Evolutionary conservation across 2,797 vertebrate genomes (phyloP).

Genomic region (Bovichtus diacanthus): DNA sequence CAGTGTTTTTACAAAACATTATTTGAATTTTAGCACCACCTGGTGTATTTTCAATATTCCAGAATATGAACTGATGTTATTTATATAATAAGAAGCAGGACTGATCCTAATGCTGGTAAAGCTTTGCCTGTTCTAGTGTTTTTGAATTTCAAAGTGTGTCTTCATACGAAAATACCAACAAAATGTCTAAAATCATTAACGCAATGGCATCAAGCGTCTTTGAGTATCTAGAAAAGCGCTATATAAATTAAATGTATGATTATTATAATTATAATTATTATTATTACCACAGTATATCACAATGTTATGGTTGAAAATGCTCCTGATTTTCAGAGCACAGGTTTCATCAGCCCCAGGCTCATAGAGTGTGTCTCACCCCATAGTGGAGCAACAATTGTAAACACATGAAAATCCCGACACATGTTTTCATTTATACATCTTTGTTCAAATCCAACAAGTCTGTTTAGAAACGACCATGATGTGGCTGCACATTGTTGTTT

Average conservation of each 20-base stretch:
- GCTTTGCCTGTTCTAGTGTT: background rate
- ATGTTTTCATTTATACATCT: background rate
- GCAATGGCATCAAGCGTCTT: too few species aligned
- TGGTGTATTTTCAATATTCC: constrained; percentile 12
- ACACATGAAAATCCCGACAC: too few species aligned
- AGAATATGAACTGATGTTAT: background rate
- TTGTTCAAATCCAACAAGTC: background rate
- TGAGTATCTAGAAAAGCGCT: too few species aligned
- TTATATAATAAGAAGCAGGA: background rate
- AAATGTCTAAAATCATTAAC: background rate
- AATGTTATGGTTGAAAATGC: too few species aligned
- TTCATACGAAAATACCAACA: background rate
- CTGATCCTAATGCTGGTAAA: background rate
- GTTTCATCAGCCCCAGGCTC: background rate
- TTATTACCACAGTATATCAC: background rate
- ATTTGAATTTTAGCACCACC: constrained; percentile 14
- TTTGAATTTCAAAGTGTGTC: background rate
- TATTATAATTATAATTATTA: too few species aligned
- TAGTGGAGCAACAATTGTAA: background rate
- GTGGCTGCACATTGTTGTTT: accelerated
- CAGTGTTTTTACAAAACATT: background rate
- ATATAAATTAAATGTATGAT: too few species aligned
- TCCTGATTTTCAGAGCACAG: too few species aligned
- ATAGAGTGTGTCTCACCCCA: background rate
- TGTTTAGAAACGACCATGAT: background rate